Evolutionary conservation across 2,113 vertebrate genomes (phyloP), one percentile per base, ranked within the genome.

Genomic region (Vanacampus margaritifer): DNA sequence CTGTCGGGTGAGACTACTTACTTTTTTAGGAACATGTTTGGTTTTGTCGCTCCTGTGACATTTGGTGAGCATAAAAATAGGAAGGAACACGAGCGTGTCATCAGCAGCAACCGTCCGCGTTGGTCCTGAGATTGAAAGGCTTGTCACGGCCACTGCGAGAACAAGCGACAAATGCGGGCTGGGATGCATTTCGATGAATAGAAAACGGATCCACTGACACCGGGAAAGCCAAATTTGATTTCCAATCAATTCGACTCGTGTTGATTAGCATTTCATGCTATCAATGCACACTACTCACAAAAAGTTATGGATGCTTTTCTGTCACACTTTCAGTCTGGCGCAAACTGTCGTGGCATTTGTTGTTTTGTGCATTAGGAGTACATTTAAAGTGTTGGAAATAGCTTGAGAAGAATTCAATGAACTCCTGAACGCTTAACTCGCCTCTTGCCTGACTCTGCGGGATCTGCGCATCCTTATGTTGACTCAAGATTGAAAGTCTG

Each of bases 41-140:
- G 28, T 73, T n/a, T 78, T 0, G 37, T 64, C 67, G 62, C 41
- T 67, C 26, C 13, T 16, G 37, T 21, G 32, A 59, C 26, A 11
- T 58, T 48, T 11, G 48, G 21, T 23, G 60, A 43, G 51, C 76
- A 19, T 46, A 35, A 56, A 75, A 75, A 68, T 56, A 63, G 21
- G 66, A 67, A 63, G 21, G 66, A 67, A 58, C 64, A 51, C 19
- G 28, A 58, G 39, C 43, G 68, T 77, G 69, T 73, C 46, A 73
- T 76, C 73, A 67, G 75, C 82, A 78, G 75, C 84, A 74, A n/a
- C n/a, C n/a, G n/a, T n/a, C 73, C 71, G 45, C 62, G 76, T 61
- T 53, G 78, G 69, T 79, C 79, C 84, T 79, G 73, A 80, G 77
- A 68, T 62, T 57, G 37, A 67, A 63, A 53, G 8, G 53, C 51